phyloP scores from a whole-genome alignment of 2,888 invertebrate genomes.

The Leptopilina syphax region DNA sequence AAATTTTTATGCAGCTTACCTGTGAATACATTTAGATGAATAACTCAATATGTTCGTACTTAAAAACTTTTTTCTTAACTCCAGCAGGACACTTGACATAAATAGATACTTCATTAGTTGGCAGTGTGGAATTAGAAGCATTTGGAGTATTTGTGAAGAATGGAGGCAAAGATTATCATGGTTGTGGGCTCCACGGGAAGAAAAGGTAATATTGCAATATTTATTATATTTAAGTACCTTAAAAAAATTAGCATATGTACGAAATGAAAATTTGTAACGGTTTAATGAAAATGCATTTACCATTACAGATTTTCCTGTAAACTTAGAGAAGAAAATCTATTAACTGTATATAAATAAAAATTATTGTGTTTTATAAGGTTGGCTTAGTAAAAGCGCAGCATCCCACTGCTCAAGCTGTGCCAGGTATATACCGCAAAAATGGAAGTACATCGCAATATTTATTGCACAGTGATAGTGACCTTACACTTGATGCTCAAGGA shows the following conservation, averaged over 20 bases:
- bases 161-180: conserved; percentile 73
- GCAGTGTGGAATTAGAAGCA: conserved; percentile 71
- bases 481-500: conserved; percentile 72
- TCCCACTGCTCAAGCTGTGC: conserved; percentile 72
- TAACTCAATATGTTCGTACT: background rate
- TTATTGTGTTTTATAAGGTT: conserved; percentile 62
- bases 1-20: too few species aligned
- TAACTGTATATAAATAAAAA: too few species aligned
- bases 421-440: conserved; percentile 71
- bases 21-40: too few species aligned
- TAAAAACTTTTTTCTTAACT: background rate
- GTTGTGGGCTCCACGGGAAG: conserved; percentile 74
- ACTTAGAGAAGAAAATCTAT: too few species aligned
- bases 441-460: conserved; percentile 71
- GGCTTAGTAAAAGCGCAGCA: conserved; percentile 75
- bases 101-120: conserved; percentile 67
- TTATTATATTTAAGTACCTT: too few species aligned
- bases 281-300: too few species aligned
- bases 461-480: conserved; percentile 73
- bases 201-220: conserved; percentile 65
- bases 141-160: conserved; percentile 73
- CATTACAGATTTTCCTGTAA: too few species aligned
- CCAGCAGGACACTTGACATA: background rate
- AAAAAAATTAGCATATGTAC: too few species aligned
- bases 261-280: too few species aligned